Evolutionary conservation across 2,797 vertebrate genomes (phyloP).

Genomic region (Myotis findleyi): DNA sequence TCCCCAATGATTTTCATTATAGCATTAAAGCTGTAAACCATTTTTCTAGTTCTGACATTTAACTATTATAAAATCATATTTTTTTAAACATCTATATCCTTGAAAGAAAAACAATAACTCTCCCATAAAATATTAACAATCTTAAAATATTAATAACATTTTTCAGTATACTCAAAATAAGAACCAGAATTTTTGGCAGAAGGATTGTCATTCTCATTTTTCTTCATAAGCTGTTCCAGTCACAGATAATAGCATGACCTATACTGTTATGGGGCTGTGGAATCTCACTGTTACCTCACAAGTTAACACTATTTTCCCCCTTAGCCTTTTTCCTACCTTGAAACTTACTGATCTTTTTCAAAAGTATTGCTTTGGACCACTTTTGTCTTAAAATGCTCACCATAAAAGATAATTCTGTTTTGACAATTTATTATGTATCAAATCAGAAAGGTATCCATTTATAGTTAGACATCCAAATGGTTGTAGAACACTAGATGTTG

Average conservation of each 20-base stretch:
- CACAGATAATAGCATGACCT: neutral
- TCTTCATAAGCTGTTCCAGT: neutral
- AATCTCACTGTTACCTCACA: neutral
- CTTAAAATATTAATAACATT: neutral
- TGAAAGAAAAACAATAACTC: neutral
- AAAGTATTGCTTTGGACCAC: neutral
- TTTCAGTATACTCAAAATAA: neutral
- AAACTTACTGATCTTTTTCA: conserved; percentile 1
- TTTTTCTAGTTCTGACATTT: conserved; percentile 36
- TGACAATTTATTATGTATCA: neutral
- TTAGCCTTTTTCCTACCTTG: neutral
- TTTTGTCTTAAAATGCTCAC: conserved; percentile 3
- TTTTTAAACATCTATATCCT: conserved; percentile 9
- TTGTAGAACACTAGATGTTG: neutral
- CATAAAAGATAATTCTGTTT: conserved; percentile 40
- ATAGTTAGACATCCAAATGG: neutral
- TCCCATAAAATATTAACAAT: neutral
- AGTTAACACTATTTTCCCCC: neutral
- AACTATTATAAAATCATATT: neutral
- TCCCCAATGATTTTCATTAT: neutral
- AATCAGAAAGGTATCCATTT: neutral
- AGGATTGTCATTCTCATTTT: neutral
- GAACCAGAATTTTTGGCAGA: neutral
- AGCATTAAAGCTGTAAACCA: neutral
- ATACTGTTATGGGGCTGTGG: neutral